Base-by-base conservation (phyloP, 2,888 invertebrate genomes). In the Chrysina gloriosa region DNA sequence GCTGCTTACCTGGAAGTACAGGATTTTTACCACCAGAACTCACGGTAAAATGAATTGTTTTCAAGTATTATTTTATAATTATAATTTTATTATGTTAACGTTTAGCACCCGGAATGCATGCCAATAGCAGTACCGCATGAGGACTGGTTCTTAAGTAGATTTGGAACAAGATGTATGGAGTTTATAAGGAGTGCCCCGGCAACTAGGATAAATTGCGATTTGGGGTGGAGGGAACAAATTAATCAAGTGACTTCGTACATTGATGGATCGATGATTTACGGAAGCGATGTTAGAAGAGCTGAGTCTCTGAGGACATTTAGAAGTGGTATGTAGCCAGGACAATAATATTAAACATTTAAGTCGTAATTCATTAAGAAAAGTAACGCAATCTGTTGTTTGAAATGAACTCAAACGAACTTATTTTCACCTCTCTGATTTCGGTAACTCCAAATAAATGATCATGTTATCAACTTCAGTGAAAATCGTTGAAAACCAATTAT, bases 141-240 rank as follows among this genome's bases (percentile, higher is more conserved):
- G 21, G 95, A 95, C 81, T 88, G 89, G 7, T 93, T 93, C 84
- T 87, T 92, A 76, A 87, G 89, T 0, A 87, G 87, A 0, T 86
- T 90, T 21, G 91, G 91, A 0, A 88, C 93, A 1, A 85, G 88
- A 0, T 95, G 95, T 76, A 83, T 95, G 78, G 94, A 95, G 83
- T 95, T 95, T 79, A 86, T 93, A 16, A 86, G 95, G 0, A 94
- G 94, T 6, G 92, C 92, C 0, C 91, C 95, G 0, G 92, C 94
- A 0, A 92, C 94, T 1, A 85, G 90, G 2, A 89, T 92, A 47
- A 91, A 93, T 80, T 95, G 95, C 77, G 88, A 90, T 4, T 85
- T 95, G 9, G 94, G 95, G 6, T 92, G 92, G 85, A 85, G 95
- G 1, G 94, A 95, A 76, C 95, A 95, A 82, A 89, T 94, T 67